Evolutionary conservation across 2,797 vertebrate species (phyloP), one percentile per base, ranked within the genome.

Genomic region (Tinamus major): DNA sequence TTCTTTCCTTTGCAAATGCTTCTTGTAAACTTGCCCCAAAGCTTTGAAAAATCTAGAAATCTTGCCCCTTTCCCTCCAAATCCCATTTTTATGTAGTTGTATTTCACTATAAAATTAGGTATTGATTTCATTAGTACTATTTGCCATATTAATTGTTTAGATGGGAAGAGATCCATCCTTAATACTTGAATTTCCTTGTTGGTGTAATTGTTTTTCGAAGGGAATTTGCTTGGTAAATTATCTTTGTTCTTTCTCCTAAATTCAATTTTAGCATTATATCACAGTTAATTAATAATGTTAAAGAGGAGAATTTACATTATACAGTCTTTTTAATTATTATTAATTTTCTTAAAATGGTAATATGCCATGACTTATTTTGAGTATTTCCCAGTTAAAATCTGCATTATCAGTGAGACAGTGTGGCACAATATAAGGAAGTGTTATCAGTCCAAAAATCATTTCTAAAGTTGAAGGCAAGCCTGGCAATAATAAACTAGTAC

Each of bases 371-470:
- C 12, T 20, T 21, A 79, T 85, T 39, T 49, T 2, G 55, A 16
- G 6, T 44, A 10, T 42, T 69, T 74, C 55, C 21, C 56, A 27
- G 14, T 21, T 76, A 41, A 89, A 81, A 29, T 13, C 41, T 1
- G 0, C 61, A 19, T 5, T 26, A 6, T 8, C 13, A 15, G 4
- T 5, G 24, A 53, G 35, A 15, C 6, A 69, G 33, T 6, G 1
- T 48, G 18, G 7, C 5, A n/a, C 9, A 64, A 16, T 33, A 31
- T 41, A 39, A 59, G 42, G 16, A 23, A 78, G 9, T 29, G 46
- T 59, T 29, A 53, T 14, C 67, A 87, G 69, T 35, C 46, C 18
- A 8, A 4, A 13, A 33, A 55, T 12, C 33, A 35, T 39, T 7
- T 7, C 6, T 33, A 1, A 31, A 51, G 7, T 24, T 53, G 21